Evolutionary conservation across 2,888 invertebrate genomes (phyloP).

Genomic region (Oscheius sp.): DNA sequence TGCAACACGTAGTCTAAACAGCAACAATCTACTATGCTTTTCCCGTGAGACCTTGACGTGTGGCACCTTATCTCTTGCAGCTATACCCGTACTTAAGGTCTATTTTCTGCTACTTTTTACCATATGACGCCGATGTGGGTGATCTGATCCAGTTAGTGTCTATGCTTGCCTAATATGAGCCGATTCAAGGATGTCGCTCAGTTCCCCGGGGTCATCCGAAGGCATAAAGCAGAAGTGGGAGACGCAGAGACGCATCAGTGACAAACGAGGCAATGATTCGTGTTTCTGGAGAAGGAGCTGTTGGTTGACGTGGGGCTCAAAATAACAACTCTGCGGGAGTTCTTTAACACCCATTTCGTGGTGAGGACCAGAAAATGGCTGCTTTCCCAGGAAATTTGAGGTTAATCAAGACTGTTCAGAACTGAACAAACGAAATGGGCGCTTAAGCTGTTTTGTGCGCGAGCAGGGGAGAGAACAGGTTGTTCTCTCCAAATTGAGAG

Average conservation of each 20-base stretch:
- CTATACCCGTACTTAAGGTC: too few species aligned
- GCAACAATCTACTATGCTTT: too few species aligned
- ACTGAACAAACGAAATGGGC: conserved; percentile 9
- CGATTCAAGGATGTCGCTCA: conserved; percentile 33
- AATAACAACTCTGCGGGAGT: conserved; percentile 17
- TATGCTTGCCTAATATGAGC: conserved; percentile 32
- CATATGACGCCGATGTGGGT: neutral
- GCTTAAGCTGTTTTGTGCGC: conserved; percentile 3
- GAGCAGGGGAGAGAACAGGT: neutral
- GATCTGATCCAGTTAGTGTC: conserved; percentile 33
- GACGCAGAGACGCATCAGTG: conserved; percentile 37
- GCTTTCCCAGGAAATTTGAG: neutral
- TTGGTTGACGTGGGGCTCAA: conserved; percentile 7
- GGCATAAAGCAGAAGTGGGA: conserved; percentile 21
- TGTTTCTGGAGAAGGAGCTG: conserved; percentile 31
- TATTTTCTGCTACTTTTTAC: too few species aligned
- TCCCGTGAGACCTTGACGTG: too few species aligned
- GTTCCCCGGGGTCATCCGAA: conserved; percentile 31
- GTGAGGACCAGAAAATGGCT: neutral
- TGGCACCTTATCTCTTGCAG: too few species aligned
- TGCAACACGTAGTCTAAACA: too few species aligned
- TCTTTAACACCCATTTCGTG: conserved; percentile 1
- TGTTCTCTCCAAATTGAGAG: conserved; percentile 15
- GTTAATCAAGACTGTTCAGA: neutral
- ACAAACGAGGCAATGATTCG: conserved; percentile 38